phyloP scores from a whole-genome alignment of 2,888 invertebrate genomes.

The Aleiodes testaceus region DNA sequence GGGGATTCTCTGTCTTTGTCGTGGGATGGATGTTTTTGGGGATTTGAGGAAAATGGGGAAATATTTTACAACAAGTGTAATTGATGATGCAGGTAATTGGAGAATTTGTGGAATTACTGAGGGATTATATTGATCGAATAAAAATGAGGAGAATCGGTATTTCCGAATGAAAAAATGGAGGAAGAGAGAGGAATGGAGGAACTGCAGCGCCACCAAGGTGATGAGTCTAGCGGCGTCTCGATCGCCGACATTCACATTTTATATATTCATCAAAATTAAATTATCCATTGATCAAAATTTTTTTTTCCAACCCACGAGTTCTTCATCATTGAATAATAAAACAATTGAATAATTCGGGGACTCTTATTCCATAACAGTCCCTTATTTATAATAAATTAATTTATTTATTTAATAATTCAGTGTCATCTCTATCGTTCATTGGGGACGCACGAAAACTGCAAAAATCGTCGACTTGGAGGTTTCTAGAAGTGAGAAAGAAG shows the following conservation, averaged over 20 bases:
- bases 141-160: neutral
- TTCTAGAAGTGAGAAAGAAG: conserved; percentile 36
- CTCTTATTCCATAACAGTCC: neutral
- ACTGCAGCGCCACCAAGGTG: conserved; percentile 19
- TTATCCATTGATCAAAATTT: conserved; percentile 20
- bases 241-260: conserved; percentile 25
- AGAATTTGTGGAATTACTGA: too few species aligned
- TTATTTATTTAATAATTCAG: conserved; percentile 10
- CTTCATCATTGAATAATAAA: neutral
- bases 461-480: conserved; percentile 31
- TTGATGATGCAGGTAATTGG: neutral
- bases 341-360: neutral
- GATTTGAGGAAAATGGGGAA: neutral
- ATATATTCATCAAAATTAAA: conserved; percentile 35
- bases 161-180: neutral
- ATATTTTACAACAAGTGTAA: neutral
- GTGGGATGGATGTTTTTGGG: neutral
- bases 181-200: neutral
- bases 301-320: conserved; percentile 1
- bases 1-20: neutral
- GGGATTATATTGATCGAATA: too few species aligned
- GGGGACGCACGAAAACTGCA: conserved; percentile 19
- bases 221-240: conserved; percentile 28
- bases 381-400: neutral
- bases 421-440: conserved; percentile 5